Percentiles rank a stretch among this genome's conserved stretches.
Evolutionary conservation across 2,113 vertebrate genomes (phyloP).

Genomic region (Rafetus swinhoei): DNA sequence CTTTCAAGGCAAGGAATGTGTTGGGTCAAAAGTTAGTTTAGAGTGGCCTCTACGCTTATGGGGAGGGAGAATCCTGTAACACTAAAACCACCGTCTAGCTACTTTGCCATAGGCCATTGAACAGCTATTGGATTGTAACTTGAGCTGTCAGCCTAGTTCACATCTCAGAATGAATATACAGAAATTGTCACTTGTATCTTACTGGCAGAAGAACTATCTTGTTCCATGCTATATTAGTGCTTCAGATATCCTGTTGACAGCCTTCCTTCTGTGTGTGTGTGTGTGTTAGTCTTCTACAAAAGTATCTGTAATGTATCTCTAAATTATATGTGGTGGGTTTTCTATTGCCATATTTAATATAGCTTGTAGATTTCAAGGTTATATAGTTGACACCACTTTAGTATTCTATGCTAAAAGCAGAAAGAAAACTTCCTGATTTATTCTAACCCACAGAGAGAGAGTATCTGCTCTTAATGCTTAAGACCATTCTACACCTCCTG

Average conservation of each 20-base stretch:
- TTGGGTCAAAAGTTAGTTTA: neutral
- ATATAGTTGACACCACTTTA: neutral
- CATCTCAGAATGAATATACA: neutral
- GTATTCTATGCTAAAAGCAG: neutral
- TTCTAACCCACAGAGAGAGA: accelerated
- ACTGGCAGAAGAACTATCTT: neutral
- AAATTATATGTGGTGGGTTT: neutral
- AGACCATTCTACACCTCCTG: accelerated
- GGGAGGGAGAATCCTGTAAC: neutral
- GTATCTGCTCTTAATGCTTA: neutral
- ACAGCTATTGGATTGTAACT: neutral
- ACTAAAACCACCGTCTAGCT: neutral
- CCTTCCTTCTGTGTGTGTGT: neutral
- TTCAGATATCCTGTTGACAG: neutral
- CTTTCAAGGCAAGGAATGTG: neutral
- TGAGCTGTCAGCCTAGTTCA: neutral
- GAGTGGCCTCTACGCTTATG: neutral
- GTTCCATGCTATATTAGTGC: neutral
- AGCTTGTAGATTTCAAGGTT: neutral
- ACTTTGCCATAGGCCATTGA: accelerated
- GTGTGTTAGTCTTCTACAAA: accelerated
- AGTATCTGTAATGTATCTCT: neutral
- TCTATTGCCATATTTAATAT: neutral
- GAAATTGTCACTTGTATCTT: neutral
- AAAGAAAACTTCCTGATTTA: neutral